phyloP scores from a whole-genome alignment of 2,888 invertebrate genomes.

The Tetranychus piercei region DNA sequence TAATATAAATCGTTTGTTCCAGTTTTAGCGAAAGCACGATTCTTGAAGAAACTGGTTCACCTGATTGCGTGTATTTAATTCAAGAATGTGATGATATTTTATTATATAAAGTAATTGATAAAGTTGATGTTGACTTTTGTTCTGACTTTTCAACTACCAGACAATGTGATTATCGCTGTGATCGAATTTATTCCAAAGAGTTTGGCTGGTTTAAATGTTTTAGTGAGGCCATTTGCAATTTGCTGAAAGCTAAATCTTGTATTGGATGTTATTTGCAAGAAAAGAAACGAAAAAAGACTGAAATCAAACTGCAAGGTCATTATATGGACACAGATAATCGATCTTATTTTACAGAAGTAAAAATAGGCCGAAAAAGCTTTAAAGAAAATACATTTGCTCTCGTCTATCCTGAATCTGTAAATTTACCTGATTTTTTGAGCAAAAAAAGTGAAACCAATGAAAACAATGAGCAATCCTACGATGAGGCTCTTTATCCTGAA shows the following conservation, averaged over 20 bases:
- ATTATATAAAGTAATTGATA: not conserved
- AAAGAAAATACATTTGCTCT: not conserved
- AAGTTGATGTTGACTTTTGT: not conserved
- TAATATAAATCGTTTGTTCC: not conserved
- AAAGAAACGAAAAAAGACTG: not conserved
- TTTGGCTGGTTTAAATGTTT: not conserved
- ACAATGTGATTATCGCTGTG: not conserved
- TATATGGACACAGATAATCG: not conserved
- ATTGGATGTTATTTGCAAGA: not conserved
- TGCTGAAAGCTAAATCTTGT: not conserved
- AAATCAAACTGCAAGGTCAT: not conserved
- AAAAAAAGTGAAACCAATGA: not conserved
- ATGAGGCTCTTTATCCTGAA: conserved; percentile 59
- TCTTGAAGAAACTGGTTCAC: not conserved
- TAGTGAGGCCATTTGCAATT: not conserved
- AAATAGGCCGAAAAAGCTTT: not conserved
- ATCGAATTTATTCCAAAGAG: not conserved
- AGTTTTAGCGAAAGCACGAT: not conserved
- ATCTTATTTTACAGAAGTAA: not conserved
- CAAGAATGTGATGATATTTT: not conserved
- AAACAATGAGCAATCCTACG: conserved; percentile 28
- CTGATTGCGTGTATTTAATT: not conserved
- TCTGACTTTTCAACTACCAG: not conserved
- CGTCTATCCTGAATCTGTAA: not conserved
- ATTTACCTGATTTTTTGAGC: not conserved